Conservation (phyloP, 2,113 vertebrate species). For the Arizona elegans region DNA sequence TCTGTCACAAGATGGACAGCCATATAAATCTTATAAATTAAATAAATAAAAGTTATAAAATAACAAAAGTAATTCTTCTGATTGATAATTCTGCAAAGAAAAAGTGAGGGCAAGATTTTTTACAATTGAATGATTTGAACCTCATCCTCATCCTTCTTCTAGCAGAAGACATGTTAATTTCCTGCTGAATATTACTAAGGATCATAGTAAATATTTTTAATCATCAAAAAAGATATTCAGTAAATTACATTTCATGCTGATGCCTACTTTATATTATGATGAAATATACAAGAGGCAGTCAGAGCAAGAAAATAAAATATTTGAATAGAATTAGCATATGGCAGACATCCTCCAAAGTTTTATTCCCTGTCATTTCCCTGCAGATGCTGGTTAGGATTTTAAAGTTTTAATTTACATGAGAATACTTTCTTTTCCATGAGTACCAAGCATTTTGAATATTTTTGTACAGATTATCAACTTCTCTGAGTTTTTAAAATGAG, state of each 20-base stretch:
- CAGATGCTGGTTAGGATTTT: conserved; percentile 64
- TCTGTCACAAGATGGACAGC: background rate
- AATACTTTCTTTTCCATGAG: conserved; percentile 53
- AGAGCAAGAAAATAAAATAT: conserved; percentile 45
- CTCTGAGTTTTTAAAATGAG: background rate
- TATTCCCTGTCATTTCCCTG: conserved; percentile 62
- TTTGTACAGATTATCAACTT: conserved; percentile 59
- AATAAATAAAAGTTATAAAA: background rate
- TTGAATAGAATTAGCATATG: conserved; percentile 59
- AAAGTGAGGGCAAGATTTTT: background rate
- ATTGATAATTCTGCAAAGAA: background rate
- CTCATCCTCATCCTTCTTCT: background rate
- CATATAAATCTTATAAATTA: background rate
- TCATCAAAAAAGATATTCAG: conserved; percentile 22
- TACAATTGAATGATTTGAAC: background rate
- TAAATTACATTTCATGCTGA: conserved; percentile 37
- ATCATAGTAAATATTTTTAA: conserved; percentile 13
- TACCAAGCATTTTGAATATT: conserved; percentile 56
- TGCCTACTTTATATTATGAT: conserved; percentile 19
- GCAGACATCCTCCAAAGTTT: conserved; percentile 53
- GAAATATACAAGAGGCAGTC: conserved; percentile 31
- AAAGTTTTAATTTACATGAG: conserved; percentile 70
- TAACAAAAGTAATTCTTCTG: background rate
- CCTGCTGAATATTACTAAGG: background rate
- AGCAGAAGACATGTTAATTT: conserved; percentile 4